Conservation (phyloP, 1,140 invertebrate genomes). For the Calliphora vicina region DNA sequence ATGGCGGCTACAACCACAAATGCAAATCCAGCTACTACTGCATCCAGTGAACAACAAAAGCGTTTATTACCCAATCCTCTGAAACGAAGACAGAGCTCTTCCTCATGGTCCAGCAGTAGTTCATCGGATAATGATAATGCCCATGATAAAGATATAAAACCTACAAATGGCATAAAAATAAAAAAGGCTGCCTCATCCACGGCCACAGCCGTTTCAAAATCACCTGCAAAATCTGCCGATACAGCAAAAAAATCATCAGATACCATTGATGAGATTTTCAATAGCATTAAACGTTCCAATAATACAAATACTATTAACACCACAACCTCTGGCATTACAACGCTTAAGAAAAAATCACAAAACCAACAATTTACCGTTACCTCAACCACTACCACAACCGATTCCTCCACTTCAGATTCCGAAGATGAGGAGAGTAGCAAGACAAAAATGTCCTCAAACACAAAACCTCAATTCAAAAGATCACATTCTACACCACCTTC, state of each 20-base stretch:
- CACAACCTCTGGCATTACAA: not conserved
- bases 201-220: not conserved
- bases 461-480: conserved; percentile 38
- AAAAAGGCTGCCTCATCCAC: conserved; percentile 11
- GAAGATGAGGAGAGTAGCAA: conserved; percentile 15
- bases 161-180: conserved; percentile 31
- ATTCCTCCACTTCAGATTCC: not conserved
- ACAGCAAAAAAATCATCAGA: conserved; percentile 47
- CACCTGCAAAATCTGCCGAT: conserved; percentile 42
- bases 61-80: conserved; percentile 43
- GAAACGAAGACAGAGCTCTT: conserved; percentile 47
- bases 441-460: not conserved
- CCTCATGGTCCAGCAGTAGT: conserved; percentile 31
- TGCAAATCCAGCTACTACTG: not conserved
- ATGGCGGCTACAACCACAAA: conserved; percentile 34
- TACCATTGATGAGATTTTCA: conserved; percentile 59
- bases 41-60: not conserved
- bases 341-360: conserved; percentile 33
- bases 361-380: conserved; percentile 19
- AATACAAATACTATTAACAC: not conserved
- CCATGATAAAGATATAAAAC: conserved; percentile 44
- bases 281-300: conserved; percentile 42
- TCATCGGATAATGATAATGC: conserved; percentile 32
- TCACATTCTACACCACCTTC: conserved; percentile 54
- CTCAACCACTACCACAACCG: conserved; percentile 23